Base-by-base conservation (phyloP, 2,888 invertebrate genomes). In the Acleris laterana region DNA sequence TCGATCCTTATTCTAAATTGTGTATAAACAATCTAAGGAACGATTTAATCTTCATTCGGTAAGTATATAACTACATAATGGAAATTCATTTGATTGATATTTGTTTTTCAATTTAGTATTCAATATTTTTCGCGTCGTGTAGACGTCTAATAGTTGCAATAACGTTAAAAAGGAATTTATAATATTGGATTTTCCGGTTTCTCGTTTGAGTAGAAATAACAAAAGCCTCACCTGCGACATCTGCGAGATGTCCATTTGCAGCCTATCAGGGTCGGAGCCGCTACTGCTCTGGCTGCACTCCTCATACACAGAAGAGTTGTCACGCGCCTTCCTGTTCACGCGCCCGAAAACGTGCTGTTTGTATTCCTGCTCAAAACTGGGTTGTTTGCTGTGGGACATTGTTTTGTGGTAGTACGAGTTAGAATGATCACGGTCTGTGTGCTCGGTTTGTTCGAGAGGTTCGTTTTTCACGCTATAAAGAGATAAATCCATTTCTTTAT, bases 181-280 rank as follows among this genome's bases (percentile, higher is more conserved):
- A 25, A 25, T 7, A 25, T 25, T 25, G 25, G 1, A 25, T 25
- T 25, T 25, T 25, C 6, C 3, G 11, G 3, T 32, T 32, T 32
- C 11, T 32, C 11, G 32, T 32, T 11, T 11, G 5, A 32, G 11
- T 28, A 7, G 2, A 11, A 32, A 25, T 1, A 25, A 25, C 25
- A 25, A 25, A 25, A 38, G 13, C 59, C 68, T 73, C 62, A 92
- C 92, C 90, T 93, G 93, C 73, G 92, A 91, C 85, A 92, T 88
- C 78, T 93, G 93, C 28, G 93, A 93, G 73, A 95, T 95, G 83
- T 96, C 96, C 85, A 96, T 96, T 78, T 96, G 96, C 75, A 96
- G 87, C 75, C 96, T 90, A 74, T 95, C 96, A 2, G 96, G 96
- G 88, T 96, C 96, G 0, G 96, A 96, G 72, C 95, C 95, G 80